These are phyloP conservation scores for Melopsittacus undulatus DNA, from an alignment of 2,797 vertebrate genomes.

Conservation along the genomic window DNA sequence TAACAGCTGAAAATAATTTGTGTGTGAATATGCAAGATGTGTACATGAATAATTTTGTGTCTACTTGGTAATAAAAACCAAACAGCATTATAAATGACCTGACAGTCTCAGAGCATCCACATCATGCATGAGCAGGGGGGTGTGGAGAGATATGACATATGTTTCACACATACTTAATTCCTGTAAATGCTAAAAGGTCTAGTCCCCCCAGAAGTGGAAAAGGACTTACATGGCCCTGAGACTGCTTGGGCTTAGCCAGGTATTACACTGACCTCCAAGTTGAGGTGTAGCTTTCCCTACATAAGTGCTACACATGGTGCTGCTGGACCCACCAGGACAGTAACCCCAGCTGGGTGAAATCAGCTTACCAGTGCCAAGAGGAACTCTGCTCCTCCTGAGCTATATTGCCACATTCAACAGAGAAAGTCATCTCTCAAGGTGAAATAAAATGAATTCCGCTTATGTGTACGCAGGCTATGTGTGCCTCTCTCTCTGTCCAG, in stretches of 20 bases:
- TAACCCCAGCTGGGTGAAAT: background rate
- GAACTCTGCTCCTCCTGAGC: background rate
- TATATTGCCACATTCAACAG: too few species aligned
- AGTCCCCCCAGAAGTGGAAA: background rate
- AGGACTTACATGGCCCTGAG: background rate
- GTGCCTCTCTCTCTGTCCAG: background rate
- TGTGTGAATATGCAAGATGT: slow-evolving; percentile 7
- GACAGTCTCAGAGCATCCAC: background rate
- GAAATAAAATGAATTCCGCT: background rate
- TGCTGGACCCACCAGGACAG: background rate
- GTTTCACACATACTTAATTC: slow-evolving; percentile 11
- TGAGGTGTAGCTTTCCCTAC: background rate
- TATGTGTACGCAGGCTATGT: background rate
- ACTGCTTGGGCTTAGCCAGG: background rate
- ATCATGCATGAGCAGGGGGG: background rate
- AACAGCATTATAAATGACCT: background rate
- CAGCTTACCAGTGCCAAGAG: background rate
- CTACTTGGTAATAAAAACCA: background rate
- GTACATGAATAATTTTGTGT: background rate
- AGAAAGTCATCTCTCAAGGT: background rate
- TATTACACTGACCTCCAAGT: background rate
- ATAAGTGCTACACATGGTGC: fast-evolving
- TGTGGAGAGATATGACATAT: background rate
- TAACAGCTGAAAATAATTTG: slow-evolving; percentile 28
- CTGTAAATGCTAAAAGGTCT: background rate